Evolutionary conservation across 2,888 invertebrate genomes (phyloP), one percentile per base, ranked within the genome.

Genomic region (Caenorhabditis sp.): DNA sequence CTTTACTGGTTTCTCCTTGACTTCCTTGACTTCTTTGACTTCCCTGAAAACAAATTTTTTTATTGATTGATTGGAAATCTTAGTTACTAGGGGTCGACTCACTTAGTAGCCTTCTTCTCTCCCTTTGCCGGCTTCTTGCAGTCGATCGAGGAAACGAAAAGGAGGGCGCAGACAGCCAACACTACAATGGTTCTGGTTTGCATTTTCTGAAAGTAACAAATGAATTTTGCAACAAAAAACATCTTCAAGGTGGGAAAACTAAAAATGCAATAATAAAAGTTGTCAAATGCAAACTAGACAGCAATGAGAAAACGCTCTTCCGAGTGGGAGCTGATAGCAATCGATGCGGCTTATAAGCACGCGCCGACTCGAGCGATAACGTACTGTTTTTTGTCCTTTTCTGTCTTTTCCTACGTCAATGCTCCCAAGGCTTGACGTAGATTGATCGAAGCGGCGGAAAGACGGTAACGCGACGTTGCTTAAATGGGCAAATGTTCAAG

Each of bases 101-200:
- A 62, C 53, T 83, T 80, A 47, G 74, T 68, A 5, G 32, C 61
- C 71, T 83, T 83, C 78, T 81, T 81, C 50, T 81, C 78, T 51
- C 67, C 84, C 51, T 85, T 87, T 20, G 68, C 81, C 32, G 64
- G 68, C 82, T 85, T 87, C 58, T 87, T 87, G 44, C 83, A 84
- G 47, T 87, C 87, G 50, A 87, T 61, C 22, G 83, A 70, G 11
- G 84, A 78, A 6, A 80, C 79, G 24, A 87, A 70, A 11, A 87
- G 79, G 56, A 87, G 85, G 22, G 77, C 81, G 58, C 81, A 79
- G 44, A 87, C 35, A 74, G 81, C 80, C 53, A 82, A 37, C 2
- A 85, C 79, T 5, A 83, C 64, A 24, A 85, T 32, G 11, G 80
- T 80, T 53, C 71, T 58, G 35, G 74, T 60, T 50, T 80, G 70